Evolutionary conservation across 2,888 invertebrate species (phyloP).

Genomic region (Falcaria lacertinaria): DNA sequence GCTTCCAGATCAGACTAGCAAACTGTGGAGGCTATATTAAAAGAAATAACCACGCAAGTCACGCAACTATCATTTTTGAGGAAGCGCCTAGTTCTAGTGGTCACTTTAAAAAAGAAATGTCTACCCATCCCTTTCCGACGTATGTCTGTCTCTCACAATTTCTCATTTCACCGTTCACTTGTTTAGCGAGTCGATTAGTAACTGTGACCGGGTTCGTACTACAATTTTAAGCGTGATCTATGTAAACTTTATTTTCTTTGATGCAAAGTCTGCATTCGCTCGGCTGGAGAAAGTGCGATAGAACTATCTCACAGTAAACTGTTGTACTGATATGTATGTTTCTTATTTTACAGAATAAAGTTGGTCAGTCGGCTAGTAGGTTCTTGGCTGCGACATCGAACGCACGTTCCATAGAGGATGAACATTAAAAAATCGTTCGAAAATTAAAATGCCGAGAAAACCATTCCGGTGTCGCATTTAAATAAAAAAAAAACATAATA

Average conservation of each 20-base stretch:
- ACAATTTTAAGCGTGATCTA: conserved; percentile 6
- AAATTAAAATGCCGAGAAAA: conserved; percentile 57
- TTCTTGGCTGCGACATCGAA: conserved; percentile 42
- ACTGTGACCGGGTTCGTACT: conserved; percentile 48
- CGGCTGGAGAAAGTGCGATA: conserved; percentile 31
- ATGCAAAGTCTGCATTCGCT: conserved; percentile 15
- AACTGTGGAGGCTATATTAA: too few species aligned
- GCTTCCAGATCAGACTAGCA: too few species aligned
- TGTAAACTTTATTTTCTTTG: conserved; percentile 9
- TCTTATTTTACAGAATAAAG: conserved; percentile 76
- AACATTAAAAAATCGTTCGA: conserved; percentile 19
- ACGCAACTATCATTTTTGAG: conserved; percentile 8
- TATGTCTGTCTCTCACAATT: conserved; percentile 68
- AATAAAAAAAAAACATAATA: conserved; percentile 10
- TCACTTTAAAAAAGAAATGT: conserved; percentile 56
- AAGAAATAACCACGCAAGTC: too few species aligned
- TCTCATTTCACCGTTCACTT: conserved; percentile 80
- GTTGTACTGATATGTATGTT: conserved; percentile 68
- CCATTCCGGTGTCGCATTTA: conserved; percentile 41
- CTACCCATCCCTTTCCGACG: conserved; percentile 49
- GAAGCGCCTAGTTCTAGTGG: conserved; percentile 32
- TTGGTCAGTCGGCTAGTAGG: conserved; percentile 79
- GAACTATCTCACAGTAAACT: conserved; percentile 41
- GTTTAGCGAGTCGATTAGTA: conserved; percentile 63
- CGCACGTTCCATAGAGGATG: conserved; percentile 37